Evolutionary conservation across 64 coral and sea anemone genomes (phyloP).

Genomic region (Orbicella faveolata): DNA sequence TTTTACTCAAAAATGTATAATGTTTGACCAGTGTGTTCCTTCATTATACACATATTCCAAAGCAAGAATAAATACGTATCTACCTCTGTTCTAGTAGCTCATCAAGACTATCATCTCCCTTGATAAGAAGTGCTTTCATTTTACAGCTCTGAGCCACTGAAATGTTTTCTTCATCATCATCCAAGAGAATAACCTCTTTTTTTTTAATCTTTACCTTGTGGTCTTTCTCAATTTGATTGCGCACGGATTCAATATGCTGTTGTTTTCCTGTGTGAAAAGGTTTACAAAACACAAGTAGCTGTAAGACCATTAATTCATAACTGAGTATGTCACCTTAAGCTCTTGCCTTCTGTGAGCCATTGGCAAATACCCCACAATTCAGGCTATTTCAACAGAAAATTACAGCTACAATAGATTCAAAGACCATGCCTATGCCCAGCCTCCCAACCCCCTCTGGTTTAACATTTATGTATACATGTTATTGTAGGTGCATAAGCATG

Average conservation of each 20-base stretch:
- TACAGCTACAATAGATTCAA: no score
- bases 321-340: no score
- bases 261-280: constrained; percentile 58
- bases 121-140: constrained; percentile 64
- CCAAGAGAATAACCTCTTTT: constrained; percentile 59
- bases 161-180: constrained; percentile 69
- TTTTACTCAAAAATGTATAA: no score
- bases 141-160: constrained; percentile 40
- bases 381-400: no score
- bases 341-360: no score
- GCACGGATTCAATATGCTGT: constrained; percentile 69
- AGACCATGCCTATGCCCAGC: no score
- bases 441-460: no score
- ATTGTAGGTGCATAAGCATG: no score
- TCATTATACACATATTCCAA: background rate
- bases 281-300: background rate
- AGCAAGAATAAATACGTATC: background rate
- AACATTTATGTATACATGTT: no score
- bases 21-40: background rate
- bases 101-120: constrained; percentile 62
- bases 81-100: constrained; percentile 60
- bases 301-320: no score
- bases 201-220: constrained; percentile 62
- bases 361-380: no score
- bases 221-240: constrained; percentile 58